Base-by-base conservation (phyloP, 92 coral and sea anemone species). In the Hydrozoanthus gracilis region DNA sequence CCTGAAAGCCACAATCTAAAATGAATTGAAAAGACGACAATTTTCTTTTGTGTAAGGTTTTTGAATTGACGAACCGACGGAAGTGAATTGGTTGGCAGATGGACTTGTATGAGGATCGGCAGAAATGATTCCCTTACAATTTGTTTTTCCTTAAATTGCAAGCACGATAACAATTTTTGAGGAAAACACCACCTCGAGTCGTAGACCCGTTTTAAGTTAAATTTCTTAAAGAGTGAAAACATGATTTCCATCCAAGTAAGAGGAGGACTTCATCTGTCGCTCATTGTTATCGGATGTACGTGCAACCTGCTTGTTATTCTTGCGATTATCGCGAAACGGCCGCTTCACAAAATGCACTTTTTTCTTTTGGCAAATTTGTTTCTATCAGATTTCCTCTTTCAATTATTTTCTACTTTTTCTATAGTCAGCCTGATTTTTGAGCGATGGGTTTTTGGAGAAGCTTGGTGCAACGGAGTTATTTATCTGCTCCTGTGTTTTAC, bases 281-380 rank as follows among this genome's bases (percentile, higher is more conserved):
- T 69, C 5, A 8, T 48, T 27, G 11, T 69, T 9, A 55, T 73
- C 16, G 77, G 77, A 16, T 2, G 4, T 2, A 4, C 46, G 16
- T 54, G 18, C 46, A 73, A 46, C 9, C 78, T 45, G 9, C 15
- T 48, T 8, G 78, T 73, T 0, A 44, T 73, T 73, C 55, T 73
- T 5, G 78, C 46, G 4, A 20, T 73, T 46, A 39, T 56, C 4
- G 27, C 54, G 15, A 15, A 15, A 15, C 27, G 54, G 12, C 14
- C 55, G 17, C 78, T 45, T 46, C 78, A 73, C 15, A 73, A 54
- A 15, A 45, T 73, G 27, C 79, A 16, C n/a, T 72, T 13, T 48
- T 72, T 45, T 12, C 58, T 72, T 20, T 72, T 72, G 55, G 77
- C 77, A 72, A 72, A 54, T 72, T 48, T 72, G 77, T 46, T 18